Evolutionary conservation across 2,113 vertebrate species (phyloP).

Genomic region (Syrrhaptes paradoxus): DNA sequence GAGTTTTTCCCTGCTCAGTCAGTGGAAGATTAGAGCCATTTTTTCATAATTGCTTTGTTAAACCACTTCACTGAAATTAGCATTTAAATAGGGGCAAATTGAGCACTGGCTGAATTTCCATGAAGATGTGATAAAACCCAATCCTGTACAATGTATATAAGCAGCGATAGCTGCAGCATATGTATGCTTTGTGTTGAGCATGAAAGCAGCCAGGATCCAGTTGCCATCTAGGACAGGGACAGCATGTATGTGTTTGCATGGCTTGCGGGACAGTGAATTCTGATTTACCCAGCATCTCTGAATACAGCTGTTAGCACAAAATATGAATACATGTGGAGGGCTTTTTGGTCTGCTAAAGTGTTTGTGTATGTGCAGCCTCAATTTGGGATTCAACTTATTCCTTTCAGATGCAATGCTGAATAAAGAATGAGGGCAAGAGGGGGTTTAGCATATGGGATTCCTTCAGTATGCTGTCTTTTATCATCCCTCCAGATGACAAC

Average conservation of each 20-base stretch:
- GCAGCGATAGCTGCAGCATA: neutral
- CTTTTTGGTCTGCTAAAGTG: neutral
- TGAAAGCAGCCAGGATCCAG: neutral
- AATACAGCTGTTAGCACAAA: neutral
- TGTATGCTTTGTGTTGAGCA: neutral
- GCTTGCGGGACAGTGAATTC: neutral
- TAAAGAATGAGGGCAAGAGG: neutral
- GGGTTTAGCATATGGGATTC: neutral
- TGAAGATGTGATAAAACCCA: neutral
- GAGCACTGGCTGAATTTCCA: conserved; percentile 42
- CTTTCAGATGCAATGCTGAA: neutral
- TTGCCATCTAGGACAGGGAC: neutral
- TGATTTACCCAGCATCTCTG: neutral
- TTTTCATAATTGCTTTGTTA: conserved; percentile 59
- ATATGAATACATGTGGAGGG: neutral
- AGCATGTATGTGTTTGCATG: neutral
- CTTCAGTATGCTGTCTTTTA: neutral
- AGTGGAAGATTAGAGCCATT: conserved; percentile 31
- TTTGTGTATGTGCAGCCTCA: neutral
- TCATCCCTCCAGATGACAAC: neutral
- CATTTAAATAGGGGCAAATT: conserved; percentile 61
- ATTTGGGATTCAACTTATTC: rapidly evolving
- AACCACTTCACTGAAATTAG: conserved; percentile 58
- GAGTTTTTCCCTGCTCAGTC: neutral
- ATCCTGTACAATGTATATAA: neutral